phyloP scores from a whole-genome alignment of 53 echinoderm and acorn worm species.

The Mesocentrotus franciscanus region DNA sequence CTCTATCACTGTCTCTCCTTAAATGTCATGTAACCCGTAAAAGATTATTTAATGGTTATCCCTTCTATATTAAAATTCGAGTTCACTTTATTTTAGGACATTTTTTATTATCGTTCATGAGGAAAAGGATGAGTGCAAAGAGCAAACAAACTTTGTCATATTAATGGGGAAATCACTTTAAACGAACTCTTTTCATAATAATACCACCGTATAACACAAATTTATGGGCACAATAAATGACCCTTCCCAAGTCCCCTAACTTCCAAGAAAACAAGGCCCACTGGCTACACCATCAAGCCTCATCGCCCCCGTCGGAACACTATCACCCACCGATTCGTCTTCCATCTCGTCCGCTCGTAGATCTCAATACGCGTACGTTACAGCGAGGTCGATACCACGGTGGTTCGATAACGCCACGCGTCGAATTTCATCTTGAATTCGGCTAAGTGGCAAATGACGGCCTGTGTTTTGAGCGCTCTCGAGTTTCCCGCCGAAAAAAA shows the following conservation, averaged over 20 bases:
- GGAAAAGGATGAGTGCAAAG: no score
- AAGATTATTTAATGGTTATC: no score
- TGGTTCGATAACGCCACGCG: neutral
- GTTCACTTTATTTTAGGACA: no score
- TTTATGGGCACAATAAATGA: no score
- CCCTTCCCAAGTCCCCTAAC: neutral
- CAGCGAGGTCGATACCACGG: neutral
- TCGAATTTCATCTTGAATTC: conserved; percentile 31
- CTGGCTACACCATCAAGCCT: neutral
- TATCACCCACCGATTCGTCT: neutral
- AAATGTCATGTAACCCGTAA: no score
- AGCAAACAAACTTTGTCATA: no score
- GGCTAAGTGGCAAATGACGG: conserved; percentile 42
- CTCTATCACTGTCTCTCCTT: no score
- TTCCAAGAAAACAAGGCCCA: neutral
- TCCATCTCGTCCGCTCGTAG: neutral
- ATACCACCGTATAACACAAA: no score
- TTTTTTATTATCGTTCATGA: no score
- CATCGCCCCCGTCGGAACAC: neutral
- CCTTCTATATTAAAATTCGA: no score
- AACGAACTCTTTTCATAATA: no score
- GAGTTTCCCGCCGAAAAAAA: conserved; percentile 18
- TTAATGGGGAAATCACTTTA: no score
- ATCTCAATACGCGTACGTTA: neutral
- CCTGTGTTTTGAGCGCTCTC: neutral